A percentile compares a stretch with the other conserved stretches of the same genome.
Conservation (phyloP, 2,113 vertebrate species). For the Uropsilus gracilis region DNA sequence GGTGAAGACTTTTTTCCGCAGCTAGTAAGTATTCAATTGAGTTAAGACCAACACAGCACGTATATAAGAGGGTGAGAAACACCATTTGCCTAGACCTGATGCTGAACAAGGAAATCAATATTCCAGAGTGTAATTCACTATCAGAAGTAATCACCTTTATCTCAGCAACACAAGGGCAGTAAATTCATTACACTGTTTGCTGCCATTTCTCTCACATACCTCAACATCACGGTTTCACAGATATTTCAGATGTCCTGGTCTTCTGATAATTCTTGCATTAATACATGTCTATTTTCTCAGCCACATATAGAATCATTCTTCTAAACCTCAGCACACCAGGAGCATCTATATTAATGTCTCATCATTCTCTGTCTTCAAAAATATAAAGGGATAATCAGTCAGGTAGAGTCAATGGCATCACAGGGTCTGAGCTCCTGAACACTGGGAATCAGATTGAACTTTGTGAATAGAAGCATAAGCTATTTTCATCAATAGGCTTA, state of each 20-base stretch:
- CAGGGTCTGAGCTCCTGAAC: background rate
- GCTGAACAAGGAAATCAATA: slow-evolving; percentile 55
- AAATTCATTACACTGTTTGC: slow-evolving; percentile 40
- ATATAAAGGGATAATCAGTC: background rate
- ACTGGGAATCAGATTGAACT: background rate
- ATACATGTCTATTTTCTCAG: background rate
- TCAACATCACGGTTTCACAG: background rate
- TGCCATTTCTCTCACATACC: background rate
- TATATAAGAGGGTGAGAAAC: slow-evolving; percentile 15
- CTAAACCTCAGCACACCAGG: background rate
- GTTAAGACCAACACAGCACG: background rate
- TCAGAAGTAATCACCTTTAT: slow-evolving; percentile 44
- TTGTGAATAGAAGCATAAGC: background rate
- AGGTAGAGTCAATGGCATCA: background rate
- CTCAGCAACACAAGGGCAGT: slow-evolving; percentile 1
- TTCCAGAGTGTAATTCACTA: slow-evolving; percentile 26
- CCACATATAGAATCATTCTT: background rate
- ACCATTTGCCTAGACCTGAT: background rate
- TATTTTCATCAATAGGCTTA: background rate
- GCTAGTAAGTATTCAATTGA: background rate
- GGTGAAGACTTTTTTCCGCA: background rate
- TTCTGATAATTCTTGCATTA: background rate
- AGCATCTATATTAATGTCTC: slow-evolving; percentile 16
- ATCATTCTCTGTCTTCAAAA: slow-evolving; percentile 49
- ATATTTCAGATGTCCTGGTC: background rate